Percentiles rank a stretch among this genome's conserved stretches.
phyloP scores from a whole-genome alignment of 2,113 vertebrate genomes.

The Xenopus laevis region DNA sequence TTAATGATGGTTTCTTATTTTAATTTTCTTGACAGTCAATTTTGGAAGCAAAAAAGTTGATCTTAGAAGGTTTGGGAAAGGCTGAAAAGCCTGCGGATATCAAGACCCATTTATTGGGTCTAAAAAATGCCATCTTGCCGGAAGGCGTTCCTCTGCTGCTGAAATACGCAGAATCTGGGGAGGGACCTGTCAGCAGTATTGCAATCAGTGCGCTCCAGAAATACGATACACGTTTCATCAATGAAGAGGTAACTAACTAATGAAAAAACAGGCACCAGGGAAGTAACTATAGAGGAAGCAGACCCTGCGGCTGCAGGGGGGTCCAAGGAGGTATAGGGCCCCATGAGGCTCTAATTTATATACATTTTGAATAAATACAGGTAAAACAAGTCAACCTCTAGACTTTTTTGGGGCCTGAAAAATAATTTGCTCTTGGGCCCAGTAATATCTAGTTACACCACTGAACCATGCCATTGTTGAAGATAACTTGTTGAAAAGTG shows the following conservation, averaged over 20 bases:
- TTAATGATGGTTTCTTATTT: background rate
- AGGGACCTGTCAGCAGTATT: constrained; percentile 77
- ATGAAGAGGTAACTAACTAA: constrained; percentile 70
- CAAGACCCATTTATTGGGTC: constrained; percentile 82
- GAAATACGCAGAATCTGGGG: constrained; percentile 77
- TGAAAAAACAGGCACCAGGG: background rate
- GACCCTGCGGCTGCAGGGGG: too few species aligned
- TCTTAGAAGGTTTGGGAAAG: constrained; percentile 77
- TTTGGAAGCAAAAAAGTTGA: constrained; percentile 78
- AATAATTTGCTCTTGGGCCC: too few species aligned
- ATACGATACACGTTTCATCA: constrained; percentile 76
- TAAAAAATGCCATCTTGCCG: constrained; percentile 88
- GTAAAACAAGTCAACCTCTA: too few species aligned
- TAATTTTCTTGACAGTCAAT: constrained; percentile 70
- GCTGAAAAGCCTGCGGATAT: constrained; percentile 72
- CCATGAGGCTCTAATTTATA: too few species aligned
- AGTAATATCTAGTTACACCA: too few species aligned
- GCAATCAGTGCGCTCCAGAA: constrained; percentile 82
- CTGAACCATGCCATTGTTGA: too few species aligned
- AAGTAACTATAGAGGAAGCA: too few species aligned
- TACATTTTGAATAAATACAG: too few species aligned
- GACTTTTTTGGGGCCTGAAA: too few species aligned
- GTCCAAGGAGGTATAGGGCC: too few species aligned
- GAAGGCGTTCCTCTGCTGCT: constrained; percentile 84
- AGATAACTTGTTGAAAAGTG: too few species aligned